Percentiles rank a stretch among this genome's conserved stretches.
Evolutionary conservation across 2,888 invertebrate species (phyloP).

Genomic region (Eupithecia tripunctaria): DNA sequence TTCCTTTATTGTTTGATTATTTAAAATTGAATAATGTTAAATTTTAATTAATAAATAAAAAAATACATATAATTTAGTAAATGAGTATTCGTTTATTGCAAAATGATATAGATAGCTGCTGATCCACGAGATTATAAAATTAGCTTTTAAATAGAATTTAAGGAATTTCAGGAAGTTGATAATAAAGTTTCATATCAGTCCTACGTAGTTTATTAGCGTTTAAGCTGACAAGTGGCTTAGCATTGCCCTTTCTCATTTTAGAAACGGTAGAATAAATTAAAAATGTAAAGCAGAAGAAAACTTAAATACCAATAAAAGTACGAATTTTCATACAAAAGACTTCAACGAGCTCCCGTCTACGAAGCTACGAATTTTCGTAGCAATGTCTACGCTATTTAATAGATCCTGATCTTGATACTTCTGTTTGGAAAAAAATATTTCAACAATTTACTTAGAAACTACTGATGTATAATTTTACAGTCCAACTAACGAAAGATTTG

Average conservation of each 20-base stretch:
- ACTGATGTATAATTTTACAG: background rate
- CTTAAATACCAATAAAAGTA: background rate
- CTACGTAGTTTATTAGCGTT: background rate
- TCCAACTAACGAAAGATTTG: background rate
- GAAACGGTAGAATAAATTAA: background rate
- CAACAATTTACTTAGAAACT: background rate
- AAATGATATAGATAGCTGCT: background rate
- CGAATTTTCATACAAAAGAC: constrained; percentile 9
- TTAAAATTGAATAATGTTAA: no score
- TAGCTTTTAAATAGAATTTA: background rate
- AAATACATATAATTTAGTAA: no score
- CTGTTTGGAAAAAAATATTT: no score
- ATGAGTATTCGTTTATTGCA: background rate
- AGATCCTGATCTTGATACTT: no score
- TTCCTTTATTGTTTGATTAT: no score
- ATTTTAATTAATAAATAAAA: no score
- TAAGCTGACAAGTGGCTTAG: background rate
- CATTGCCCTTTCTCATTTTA: background rate
- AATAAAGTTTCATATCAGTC: background rate
- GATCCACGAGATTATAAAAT: background rate
- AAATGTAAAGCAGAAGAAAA: background rate
- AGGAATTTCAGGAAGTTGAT: constrained; percentile 2
- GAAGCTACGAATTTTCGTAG: constrained; percentile 22
- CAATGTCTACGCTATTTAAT: background rate
- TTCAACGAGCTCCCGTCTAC: constrained; percentile 22